Evolutionary conservation across 1,140 invertebrate genomes (phyloP).

Genomic region (Pentalonia nigronervosa): DNA sequence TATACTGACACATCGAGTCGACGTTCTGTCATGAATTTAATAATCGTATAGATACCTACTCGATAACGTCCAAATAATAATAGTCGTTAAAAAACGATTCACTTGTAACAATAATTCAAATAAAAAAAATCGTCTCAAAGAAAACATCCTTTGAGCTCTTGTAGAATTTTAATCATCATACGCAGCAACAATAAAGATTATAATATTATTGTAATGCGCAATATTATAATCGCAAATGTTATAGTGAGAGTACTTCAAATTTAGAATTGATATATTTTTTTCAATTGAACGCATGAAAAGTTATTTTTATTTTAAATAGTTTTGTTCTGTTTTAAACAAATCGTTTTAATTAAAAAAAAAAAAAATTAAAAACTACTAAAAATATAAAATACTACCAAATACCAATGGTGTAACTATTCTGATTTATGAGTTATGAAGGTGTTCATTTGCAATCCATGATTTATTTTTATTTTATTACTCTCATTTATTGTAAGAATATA

Average conservation of each 20-base stretch:
- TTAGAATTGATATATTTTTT: neutral
- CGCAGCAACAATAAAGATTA: neutral
- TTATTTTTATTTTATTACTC: neutral
- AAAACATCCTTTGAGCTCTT: neutral
- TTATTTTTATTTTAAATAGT: neutral
- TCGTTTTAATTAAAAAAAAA: neutral
- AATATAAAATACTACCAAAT: neutral
- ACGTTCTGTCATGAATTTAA: neutral
- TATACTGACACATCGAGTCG: neutral
- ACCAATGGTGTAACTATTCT: neutral
- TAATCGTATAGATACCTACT: neutral
- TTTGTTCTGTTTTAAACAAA: neutral
- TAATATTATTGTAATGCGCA: neutral
- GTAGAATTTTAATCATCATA: neutral
- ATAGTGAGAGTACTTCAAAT: neutral
- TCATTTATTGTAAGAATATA: neutral
- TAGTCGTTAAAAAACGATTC: neutral
- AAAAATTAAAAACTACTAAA: neutral
- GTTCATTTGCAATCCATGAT: neutral
- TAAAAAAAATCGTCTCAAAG: neutral
- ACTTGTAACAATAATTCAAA: neutral
- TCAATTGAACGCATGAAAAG: neutral
- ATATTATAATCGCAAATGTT: neutral
- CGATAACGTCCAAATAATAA: neutral
- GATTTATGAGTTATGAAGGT: neutral